phyloP scores from a whole-genome alignment of 2,797 vertebrate genomes.

The Dendrocincla tyrannina region DNA sequence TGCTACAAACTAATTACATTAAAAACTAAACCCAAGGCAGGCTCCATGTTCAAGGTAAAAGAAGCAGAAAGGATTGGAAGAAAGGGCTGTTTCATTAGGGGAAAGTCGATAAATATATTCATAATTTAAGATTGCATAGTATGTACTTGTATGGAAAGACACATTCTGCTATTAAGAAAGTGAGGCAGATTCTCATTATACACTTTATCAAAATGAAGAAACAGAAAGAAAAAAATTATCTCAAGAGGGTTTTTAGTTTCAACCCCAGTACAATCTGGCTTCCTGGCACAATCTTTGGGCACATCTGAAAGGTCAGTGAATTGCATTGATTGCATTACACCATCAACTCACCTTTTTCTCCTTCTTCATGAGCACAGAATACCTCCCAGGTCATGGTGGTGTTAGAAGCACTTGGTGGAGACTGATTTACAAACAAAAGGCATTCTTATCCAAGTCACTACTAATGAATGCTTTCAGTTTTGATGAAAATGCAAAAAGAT shows the following conservation, averaged over 20 bases:
- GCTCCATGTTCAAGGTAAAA: slow-evolving; percentile 21
- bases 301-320: neutral
- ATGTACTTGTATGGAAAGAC: neutral
- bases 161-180: neutral
- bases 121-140: neutral
- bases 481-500: neutral
- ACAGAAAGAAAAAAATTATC: neutral
- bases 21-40: slow-evolving; percentile 37
- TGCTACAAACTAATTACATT: slow-evolving; percentile 56
- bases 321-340: neutral
- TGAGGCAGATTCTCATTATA: neutral
- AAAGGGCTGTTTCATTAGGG: neutral
- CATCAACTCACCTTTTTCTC: neutral
- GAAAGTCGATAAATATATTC: neutral
- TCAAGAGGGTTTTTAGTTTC: neutral
- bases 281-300: neutral
- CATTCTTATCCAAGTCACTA: neutral
- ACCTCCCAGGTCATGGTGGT: accelerated
- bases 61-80: neutral
- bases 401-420: neutral
- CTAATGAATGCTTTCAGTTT: accelerated
- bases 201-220: neutral
- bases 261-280: neutral
- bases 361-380: neutral
- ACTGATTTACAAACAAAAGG: neutral